These are phyloP conservation scores for Dipus sagitta DNA, from an alignment of 2,797 vertebrate species.

Conservation along the genomic window DNA sequence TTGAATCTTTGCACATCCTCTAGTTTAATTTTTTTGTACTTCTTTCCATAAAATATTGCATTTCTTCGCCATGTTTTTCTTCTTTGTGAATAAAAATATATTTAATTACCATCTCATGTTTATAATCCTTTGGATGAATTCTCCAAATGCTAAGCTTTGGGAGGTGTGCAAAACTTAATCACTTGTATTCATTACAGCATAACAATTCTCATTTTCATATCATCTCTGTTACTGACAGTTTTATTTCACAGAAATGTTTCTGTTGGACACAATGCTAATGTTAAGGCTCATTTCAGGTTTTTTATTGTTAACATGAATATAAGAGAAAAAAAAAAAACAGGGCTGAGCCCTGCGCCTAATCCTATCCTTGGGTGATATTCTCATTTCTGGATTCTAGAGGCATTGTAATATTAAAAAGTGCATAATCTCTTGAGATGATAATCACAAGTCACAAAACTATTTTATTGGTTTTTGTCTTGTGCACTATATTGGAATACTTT, in stretches of 20 bases:
- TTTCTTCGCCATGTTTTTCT: not conserved
- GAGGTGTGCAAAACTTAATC: not conserved
- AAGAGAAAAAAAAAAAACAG: too few relatives aligned
- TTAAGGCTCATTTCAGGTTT: not conserved
- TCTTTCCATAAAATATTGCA: not conserved
- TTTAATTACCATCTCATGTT: not conserved
- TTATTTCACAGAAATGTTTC: not conserved
- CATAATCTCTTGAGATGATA: not conserved
- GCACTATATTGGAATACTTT: not conserved
- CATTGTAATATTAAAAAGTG: not conserved
- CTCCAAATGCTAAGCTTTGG: not conserved
- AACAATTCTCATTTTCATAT: not conserved
- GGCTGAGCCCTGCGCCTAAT: not conserved
- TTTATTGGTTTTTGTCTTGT: not conserved
- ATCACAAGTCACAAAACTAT: not conserved
- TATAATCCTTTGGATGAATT: not conserved
- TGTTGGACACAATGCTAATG: not conserved
- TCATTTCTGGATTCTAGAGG: not conserved
- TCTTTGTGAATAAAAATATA: not conserved
- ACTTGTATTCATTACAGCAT: not conserved
- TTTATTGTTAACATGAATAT: not conserved
- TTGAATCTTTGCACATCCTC: not conserved
- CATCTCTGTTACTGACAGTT: not conserved
- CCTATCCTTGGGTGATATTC: not conserved
- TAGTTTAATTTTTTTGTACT: not conserved